A percentile compares a stretch with the other conserved stretches of the same genome.
Evolutionary conservation across 2,888 invertebrate species (phyloP).

Genomic region (Hololepta plana): DNA sequence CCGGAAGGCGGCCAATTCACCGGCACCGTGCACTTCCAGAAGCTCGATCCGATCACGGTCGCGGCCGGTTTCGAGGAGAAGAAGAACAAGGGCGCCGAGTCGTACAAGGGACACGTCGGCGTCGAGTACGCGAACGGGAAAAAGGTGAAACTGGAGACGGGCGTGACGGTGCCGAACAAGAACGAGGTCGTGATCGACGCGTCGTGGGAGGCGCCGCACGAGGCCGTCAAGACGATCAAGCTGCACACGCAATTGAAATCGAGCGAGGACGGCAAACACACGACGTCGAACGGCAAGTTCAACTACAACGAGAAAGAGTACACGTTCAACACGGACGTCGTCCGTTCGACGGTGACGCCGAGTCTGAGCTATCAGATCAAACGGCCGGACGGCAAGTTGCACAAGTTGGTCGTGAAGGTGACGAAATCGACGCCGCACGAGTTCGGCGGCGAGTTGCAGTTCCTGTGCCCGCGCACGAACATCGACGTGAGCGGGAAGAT

Average conservation of each 20-base stretch:
- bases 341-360: too few species aligned
- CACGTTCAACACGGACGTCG: constrained; percentile 32
- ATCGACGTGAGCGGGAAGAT: constrained; percentile 33
- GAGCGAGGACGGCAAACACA: constrained; percentile 15
- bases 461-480: constrained; percentile 17
- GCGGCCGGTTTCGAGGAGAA: constrained; percentile 22
- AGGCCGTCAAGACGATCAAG: constrained; percentile 32
- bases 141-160: constrained; percentile 23
- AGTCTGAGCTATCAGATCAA: too few species aligned
- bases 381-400: constrained; percentile 29
- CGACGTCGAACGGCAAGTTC: constrained; percentile 26
- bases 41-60: constrained; percentile 23
- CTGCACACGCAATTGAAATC: constrained; percentile 28
- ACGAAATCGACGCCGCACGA: constrained; percentile 11
- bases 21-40: constrained; percentile 23
- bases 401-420: constrained; percentile 26
- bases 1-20: constrained; percentile 12
- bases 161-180: constrained; percentile 17
- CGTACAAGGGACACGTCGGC: constrained; percentile 15
- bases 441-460: constrained; percentile 7
- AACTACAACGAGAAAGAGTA: constrained; percentile 41
- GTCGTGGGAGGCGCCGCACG: constrained; percentile 28
- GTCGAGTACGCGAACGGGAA: constrained; percentile 22
- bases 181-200: constrained; percentile 28
- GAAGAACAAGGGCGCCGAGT: constrained; percentile 13